These are phyloP conservation scores for Pachypanchax playfairii DNA, from an alignment of 2,113 vertebrate species.

Conservation along the genomic window DNA sequence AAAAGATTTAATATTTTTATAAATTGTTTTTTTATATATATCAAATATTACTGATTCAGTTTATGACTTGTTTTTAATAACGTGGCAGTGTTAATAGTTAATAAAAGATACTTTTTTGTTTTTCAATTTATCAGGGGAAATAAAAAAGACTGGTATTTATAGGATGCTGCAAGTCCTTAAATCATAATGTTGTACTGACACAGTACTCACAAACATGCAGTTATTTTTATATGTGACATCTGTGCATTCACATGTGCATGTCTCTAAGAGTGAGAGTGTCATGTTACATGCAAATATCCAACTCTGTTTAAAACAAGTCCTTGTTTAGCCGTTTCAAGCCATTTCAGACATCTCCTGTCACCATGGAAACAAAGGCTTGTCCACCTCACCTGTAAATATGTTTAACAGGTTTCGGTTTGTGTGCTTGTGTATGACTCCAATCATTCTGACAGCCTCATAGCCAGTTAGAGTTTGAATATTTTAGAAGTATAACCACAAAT, in stretches of 20 bases:
- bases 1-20: too few species aligned
- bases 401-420: constrained; percentile 12
- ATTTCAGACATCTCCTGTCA: constrained; percentile 54
- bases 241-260: constrained; percentile 1
- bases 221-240: background rate
- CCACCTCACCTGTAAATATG: constrained; percentile 26
- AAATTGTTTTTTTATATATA: too few species aligned
- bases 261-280: constrained; percentile 22
- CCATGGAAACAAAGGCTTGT: constrained; percentile 75
- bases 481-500: constrained; percentile 11
- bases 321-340: constrained; percentile 39
- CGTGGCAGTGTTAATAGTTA: too few species aligned
- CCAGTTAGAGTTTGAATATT: constrained; percentile 15
- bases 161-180: too few species aligned
- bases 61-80: too few species aligned
- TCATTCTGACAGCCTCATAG: constrained; percentile 24
- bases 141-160: too few species aligned
- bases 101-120: too few species aligned
- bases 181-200: too few species aligned
- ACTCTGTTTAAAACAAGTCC: constrained; percentile 50
- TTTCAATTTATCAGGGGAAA: too few species aligned
- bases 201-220: too few species aligned
- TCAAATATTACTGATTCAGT: too few species aligned
- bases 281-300: constrained; percentile 39
- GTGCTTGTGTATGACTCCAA: constrained; percentile 33